These are phyloP conservation scores for Gavialis gangeticus DNA, from an alignment of 2,113 vertebrate genomes.

Conservation along the genomic window DNA sequence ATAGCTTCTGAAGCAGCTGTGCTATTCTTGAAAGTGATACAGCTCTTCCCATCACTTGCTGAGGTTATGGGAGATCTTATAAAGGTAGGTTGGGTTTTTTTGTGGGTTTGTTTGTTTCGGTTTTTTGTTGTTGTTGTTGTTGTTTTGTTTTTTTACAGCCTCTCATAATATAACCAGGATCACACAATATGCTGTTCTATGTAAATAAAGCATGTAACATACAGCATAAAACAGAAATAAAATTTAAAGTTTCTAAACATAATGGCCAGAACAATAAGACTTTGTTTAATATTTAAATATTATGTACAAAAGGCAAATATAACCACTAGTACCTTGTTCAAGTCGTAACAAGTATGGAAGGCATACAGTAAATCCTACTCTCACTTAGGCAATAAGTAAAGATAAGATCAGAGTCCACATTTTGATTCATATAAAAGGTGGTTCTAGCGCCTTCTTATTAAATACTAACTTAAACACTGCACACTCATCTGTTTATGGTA, in stretches of 20 bases:
- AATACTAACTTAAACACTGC: constrained; percentile 52
- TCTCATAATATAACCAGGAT: neutral
- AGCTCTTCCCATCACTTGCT: neutral
- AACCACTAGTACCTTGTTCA: neutral
- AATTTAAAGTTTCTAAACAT: constrained; percentile 2
- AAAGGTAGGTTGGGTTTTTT: neutral
- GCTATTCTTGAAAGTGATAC: neutral
- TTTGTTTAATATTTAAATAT: neutral
- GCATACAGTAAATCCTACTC: neutral
- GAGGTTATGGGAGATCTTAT: neutral
- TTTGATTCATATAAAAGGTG: neutral
- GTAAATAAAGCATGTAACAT: neutral
- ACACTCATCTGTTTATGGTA: constrained; percentile 57
- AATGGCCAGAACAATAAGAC: neutral
- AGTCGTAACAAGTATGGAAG: neutral
- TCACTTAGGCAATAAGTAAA: neutral
- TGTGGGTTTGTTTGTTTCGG: too few species aligned
- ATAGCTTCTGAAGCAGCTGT: neutral
- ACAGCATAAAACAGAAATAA: neutral
- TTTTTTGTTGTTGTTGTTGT: too few species aligned
- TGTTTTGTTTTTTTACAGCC: neutral
- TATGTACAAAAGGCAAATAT: neutral
- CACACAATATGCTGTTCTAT: neutral
- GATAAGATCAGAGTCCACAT: neutral
- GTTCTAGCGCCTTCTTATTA: neutral